A percentile compares a stretch with the other conserved stretches of the same genome.
Evolutionary conservation across 1,140 invertebrate species (phyloP).

Genomic region (Dicyema japonicum): DNA sequence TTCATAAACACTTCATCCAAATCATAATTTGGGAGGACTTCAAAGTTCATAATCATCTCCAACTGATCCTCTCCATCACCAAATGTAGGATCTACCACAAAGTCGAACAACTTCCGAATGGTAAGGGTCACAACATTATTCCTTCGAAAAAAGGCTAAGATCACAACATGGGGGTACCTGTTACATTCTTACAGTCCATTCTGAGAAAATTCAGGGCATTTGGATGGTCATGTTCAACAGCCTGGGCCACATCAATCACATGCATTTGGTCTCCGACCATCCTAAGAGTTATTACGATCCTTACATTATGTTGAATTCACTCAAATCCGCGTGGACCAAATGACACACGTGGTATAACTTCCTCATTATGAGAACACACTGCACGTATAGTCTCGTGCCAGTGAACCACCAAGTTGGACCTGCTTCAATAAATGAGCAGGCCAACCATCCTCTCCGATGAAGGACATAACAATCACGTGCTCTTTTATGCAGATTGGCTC

Average conservation of each 20-base stretch:
- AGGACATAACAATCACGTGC: constrained; percentile 70
- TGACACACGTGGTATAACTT: constrained; percentile 58
- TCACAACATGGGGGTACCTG: constrained; percentile 10
- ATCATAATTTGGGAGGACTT: constrained; percentile 26
- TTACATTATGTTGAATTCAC: constrained; percentile 66
- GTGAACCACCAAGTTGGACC: constrained; percentile 17
- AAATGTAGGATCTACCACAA: constrained; percentile 57
- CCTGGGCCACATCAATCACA: constrained; percentile 76
- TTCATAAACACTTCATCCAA: constrained; percentile 50
- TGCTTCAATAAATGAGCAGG: constrained; percentile 20
- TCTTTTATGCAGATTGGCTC: constrained; percentile 46
- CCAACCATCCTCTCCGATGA: constrained; percentile 38
- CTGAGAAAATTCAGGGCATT: constrained; percentile 63
- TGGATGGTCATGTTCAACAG: constrained; percentile 85
- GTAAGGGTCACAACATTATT: constrained; percentile 52
- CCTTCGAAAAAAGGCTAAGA: constrained; percentile 48
- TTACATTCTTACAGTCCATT: constrained; percentile 70
- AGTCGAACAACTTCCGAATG: constrained; percentile 65
- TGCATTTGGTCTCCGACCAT: constrained; percentile 43
- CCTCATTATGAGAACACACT: constrained; percentile 59
- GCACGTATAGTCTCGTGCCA: constrained; percentile 42
- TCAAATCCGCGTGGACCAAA: constrained; percentile 78
- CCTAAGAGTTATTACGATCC: too few relatives aligned
- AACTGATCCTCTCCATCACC: constrained; percentile 37
- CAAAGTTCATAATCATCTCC: constrained; percentile 16